Percentiles rank a stretch among this genome's conserved stretches.
Conservation (phyloP, 35 echinoderm and acorn worm species). For the Stichopus chloronotus region DNA sequence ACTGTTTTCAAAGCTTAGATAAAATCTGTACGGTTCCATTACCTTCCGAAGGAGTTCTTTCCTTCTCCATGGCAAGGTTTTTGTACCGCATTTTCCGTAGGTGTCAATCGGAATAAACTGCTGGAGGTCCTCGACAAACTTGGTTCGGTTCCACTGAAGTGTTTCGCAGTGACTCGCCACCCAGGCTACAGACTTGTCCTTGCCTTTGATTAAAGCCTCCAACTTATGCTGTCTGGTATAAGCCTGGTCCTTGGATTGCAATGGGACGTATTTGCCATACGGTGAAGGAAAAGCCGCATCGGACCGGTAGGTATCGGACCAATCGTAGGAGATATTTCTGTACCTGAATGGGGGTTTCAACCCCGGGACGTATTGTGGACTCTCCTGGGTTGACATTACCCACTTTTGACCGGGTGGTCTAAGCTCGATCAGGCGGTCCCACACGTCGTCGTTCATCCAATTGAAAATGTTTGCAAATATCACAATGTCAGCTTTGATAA, state of each 20-base stretch:
- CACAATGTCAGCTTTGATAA: slow-evolving; percentile 29
- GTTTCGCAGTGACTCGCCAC: slow-evolving; percentile 54
- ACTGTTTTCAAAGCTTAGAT: slow-evolving; percentile 57
- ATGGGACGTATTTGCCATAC: slow-evolving; percentile 32
- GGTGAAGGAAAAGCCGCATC: slow-evolving; percentile 37
- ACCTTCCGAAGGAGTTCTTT: slow-evolving; percentile 23
- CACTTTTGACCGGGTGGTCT: slow-evolving; percentile 35
- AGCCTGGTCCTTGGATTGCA: not conserved
- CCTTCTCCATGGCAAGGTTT: slow-evolving; percentile 36
- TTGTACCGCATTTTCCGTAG: slow-evolving; percentile 45
- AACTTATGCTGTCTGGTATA: not conserved
- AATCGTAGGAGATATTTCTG: slow-evolving; percentile 36
- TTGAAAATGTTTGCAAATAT: slow-evolving; percentile 43
- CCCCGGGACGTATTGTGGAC: slow-evolving; percentile 19
- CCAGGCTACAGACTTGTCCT: slow-evolving; percentile 38
- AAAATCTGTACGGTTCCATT: slow-evolving; percentile 51
- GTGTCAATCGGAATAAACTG: slow-evolving; percentile 48
- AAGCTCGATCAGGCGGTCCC: slow-evolving; percentile 26
- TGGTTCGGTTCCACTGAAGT: slow-evolving; percentile 35
- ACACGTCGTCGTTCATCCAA: slow-evolving; percentile 29
- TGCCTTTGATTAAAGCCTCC: slow-evolving; percentile 26
- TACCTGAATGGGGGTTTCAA: slow-evolving; percentile 13
- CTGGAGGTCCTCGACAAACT: slow-evolving; percentile 36
- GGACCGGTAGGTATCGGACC: slow-evolving; percentile 48
- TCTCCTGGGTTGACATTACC: slow-evolving; percentile 54